Evolutionary conservation across 2,888 invertebrate genomes (phyloP).

Genomic region (Temnothorax ravouxi): DNA sequence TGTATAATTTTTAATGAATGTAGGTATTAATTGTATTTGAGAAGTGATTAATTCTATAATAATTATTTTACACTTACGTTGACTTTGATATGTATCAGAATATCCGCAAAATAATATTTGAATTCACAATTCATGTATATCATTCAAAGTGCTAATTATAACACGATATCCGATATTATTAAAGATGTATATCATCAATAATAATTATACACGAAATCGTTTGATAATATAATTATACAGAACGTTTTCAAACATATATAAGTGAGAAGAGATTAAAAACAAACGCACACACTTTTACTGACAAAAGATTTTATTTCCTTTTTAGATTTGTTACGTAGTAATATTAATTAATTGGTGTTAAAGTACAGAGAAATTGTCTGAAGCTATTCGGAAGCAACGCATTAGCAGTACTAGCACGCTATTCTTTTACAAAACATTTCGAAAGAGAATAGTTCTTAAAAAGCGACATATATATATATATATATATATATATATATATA

Average conservation of each 20-base stretch:
- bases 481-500: too few species aligned
- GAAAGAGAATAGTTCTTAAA: too few species aligned
- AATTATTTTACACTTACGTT: too few species aligned
- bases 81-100: too few species aligned
- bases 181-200: too few species aligned
- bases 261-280: background rate
- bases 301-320: background rate
- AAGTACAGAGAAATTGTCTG: background rate
- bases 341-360: conserved; percentile 1
- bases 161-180: background rate
- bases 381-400: background rate
- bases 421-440: background rate
- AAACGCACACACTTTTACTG: background rate
- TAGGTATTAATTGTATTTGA: too few species aligned
- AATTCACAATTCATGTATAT: too few species aligned
- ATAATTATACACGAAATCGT: background rate
- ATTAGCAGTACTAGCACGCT: background rate
- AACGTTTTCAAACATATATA: background rate
- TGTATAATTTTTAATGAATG: too few species aligned
- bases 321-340: background rate
- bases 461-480: too few species aligned
- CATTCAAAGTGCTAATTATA: too few species aligned
- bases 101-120: too few species aligned
- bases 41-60: too few species aligned
- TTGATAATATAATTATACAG: background rate